phyloP scores from a whole-genome alignment of 2,888 invertebrate species.

The Cheilosia pagana region DNA sequence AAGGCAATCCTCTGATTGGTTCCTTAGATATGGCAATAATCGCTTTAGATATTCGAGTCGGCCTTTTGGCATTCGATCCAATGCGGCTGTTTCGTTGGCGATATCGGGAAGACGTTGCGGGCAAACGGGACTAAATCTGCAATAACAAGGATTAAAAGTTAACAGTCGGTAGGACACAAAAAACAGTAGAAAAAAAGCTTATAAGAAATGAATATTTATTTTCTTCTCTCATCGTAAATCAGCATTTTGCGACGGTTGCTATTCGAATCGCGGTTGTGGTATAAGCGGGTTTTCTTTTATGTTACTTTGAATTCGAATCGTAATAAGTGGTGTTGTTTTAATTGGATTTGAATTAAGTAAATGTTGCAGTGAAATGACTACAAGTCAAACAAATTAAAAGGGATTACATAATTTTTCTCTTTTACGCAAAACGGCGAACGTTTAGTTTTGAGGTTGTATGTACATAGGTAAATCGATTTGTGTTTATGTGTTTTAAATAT shows the following conservation, averaged over 20 bases:
- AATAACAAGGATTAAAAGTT: slow-evolving; percentile 67
- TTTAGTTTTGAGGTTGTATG: no score
- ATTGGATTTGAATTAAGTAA: no score
- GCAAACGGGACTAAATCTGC: slow-evolving; percentile 93
- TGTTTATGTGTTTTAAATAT: no score
- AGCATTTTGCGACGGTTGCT: slow-evolving; percentile 32
- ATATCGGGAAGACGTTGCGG: slow-evolving; percentile 95
- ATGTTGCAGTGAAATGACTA: no score
- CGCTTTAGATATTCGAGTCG: slow-evolving; percentile 94
- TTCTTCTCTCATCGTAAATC: slow-evolving; percentile 39
- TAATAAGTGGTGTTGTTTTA: no score
- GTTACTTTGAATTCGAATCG: neutral
- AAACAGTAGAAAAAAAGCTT: neutral
- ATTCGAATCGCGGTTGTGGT: neutral
- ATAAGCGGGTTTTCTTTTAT: neutral
- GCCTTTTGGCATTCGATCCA: slow-evolving; percentile 94
- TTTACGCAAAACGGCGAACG: no score
- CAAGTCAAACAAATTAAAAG: no score
- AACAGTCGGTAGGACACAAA: slow-evolving; percentile 41
- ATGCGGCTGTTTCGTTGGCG: slow-evolving; percentile 91
- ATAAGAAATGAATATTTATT: slow-evolving; percentile 29
- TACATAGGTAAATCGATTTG: no score
- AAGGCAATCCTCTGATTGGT: slow-evolving; percentile 98
- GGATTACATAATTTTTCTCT: no score
- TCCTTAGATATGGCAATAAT: slow-evolving; percentile 92